Evolutionary conservation across 2,113 vertebrate species (phyloP), one percentile per base, ranked within the genome.

Genomic region (Lates calcarifer): DNA sequence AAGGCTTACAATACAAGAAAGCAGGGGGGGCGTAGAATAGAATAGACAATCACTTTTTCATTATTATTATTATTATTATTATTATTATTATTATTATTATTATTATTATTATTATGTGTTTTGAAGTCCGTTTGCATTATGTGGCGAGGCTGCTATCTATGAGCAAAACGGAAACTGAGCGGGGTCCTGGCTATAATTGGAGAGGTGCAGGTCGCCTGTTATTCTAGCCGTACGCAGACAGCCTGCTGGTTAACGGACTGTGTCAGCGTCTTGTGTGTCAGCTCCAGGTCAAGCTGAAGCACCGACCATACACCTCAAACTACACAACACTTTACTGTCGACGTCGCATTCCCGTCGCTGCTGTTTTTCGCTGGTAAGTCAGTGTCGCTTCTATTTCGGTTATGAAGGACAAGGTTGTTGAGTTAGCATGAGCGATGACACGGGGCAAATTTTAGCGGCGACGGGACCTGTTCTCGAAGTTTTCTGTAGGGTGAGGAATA

Each of bases 181-280:
- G 47, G 51, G 43, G 83, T 87, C 73, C 75, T 96, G 96, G 85
- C 96, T 96, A 95, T 97, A 97, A 94, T 96, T 95, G 96, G 95
- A 94, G 79, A 91, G 92, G 82, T 29, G 22, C 31, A 18, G 26
- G 22, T 47, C 31, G 6, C 5, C 15, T 28, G 69, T 31, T 39
- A 56, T 22, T 31, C 29, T 5, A 11, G 5, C 6, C 62, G 9
- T 2, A 69, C 24, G 5, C 17, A 13, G 10, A n/a, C 53, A 31
- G 37, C 1, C 60, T 29, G 55, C 22, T 6, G 47, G 20, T 24
- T 14, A 1, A 28, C 35, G 20, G 29, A 18, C 22, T 1, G 29
- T 28, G 31, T 18, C 31, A 22, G 17, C 29, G 7, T 17, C 0
- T 10, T 3, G 43, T 8, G 41, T 7, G 53, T 15, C 20, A 1